Evolutionary conservation across 2,888 invertebrate genomes (phyloP), one percentile per base, ranked within the genome.

Genomic region (Stenichneumon culpator): DNA sequence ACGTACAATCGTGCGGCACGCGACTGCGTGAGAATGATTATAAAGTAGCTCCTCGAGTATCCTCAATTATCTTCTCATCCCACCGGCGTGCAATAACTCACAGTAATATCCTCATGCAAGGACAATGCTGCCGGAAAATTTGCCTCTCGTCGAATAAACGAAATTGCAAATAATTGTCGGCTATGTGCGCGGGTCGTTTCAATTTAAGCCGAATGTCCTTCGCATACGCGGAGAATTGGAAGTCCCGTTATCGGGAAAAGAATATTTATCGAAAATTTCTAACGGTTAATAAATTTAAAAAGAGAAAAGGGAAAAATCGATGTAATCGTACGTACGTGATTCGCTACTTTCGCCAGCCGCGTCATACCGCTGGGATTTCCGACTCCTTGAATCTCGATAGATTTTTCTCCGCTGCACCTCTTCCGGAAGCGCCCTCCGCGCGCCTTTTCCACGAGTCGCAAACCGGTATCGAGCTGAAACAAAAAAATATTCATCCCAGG

Each of bases 191-290:
- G 39, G 28, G 32, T 2, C 36, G 70, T 67, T 67, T 73, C 19
- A 60, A 77, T 57, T 78, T n/a, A 2, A 77, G 7, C 11, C 9
- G n/a, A 39, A 39, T 67, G n/a, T 67, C n/a, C 19, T 67, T 67
- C 3, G 39, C 39, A 67, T 39, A n/a, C 14, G 63, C 2, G 63
- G n/a, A 63, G 22, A 4, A 28, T 39, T 39, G 16, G 11, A 60
- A 74, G 50, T 81, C 69, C 84, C 81, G 84, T 84, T 84, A 74
- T 79, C 65, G 7, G 60, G 68, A 50, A 81, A 73, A 72, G 50
- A 9, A 44, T 57, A 25, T 50, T 28, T 6, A 63, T 74, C 74
- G 74, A 25, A 72, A 28, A 50, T 79, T 39, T 16, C 36, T 16
- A 25, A 47, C 57, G 50, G 28, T 84, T 36, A 19, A 68, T 67